A percentile compares a stretch with the other conserved stretches of the same genome.
Conservation (phyloP, 1,140 invertebrate species). For the Temnothorax curvispinosus region DNA sequence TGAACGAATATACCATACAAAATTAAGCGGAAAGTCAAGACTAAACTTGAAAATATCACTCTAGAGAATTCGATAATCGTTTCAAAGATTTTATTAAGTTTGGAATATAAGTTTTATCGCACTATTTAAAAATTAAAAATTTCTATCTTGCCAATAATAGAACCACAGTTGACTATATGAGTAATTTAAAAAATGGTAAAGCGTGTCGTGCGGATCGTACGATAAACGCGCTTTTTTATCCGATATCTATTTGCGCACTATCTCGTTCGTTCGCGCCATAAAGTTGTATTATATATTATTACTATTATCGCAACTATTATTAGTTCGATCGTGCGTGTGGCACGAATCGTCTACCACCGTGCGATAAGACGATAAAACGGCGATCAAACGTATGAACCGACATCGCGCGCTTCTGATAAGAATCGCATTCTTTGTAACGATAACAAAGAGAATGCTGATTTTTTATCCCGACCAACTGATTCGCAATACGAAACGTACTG, state of each 20-base stretch:
- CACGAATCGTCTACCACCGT: conserved; percentile 15
- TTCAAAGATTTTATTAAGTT: neutral
- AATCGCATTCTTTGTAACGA: conserved; percentile 15
- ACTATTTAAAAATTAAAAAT: neutral
- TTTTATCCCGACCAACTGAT: conserved; percentile 34
- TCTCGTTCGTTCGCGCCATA: conserved; percentile 30
- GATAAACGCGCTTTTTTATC: conserved; percentile 2
- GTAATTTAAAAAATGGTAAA: conserved; percentile 14
- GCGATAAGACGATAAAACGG: conserved; percentile 50
- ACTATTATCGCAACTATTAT: conserved; percentile 60
- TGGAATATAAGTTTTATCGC: neutral
- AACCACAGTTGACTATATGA: conserved; percentile 2
- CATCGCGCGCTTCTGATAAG: conserved; percentile 49
- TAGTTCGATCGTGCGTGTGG: conserved; percentile 37
- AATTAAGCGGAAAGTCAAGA: neutral
- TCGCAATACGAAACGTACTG: neutral
- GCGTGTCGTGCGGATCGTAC: neutral
- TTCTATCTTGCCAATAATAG: neutral
- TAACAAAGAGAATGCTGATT: conserved; percentile 46
- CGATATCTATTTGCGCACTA: conserved; percentile 35
- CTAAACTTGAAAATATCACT: neutral
- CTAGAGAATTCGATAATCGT: neutral
- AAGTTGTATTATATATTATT: conserved; percentile 57
- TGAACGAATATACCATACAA: neutral
- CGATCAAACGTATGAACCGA: conserved; percentile 22